Conservation (phyloP, 2,888 invertebrate species). For the Caenorhabditis sinica region DNA sequence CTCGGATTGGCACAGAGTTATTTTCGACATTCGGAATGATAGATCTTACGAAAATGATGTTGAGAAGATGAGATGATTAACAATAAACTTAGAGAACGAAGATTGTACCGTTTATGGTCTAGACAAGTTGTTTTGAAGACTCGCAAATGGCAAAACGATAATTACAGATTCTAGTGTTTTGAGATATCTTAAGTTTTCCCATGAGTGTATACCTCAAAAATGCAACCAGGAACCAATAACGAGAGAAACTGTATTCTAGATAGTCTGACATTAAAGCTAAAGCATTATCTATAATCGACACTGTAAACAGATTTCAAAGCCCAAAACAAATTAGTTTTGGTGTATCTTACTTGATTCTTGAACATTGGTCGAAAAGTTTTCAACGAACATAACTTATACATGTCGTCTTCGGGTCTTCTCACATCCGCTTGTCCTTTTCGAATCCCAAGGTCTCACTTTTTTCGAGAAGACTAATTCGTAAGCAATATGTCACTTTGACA, state of each 20-base stretch:
- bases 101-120: background rate
- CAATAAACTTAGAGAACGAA: background rate
- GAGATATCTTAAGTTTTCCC: conserved; percentile 1
- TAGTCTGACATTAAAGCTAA: too few relatives aligned
- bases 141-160: background rate
- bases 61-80: conserved; percentile 4
- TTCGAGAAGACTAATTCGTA: conserved; percentile 49
- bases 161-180: background rate
- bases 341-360: background rate
- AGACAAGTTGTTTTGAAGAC: background rate
- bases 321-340: too few relatives aligned
- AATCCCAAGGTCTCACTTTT: conserved; percentile 52
- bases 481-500: conserved; percentile 57
- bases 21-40: conserved; percentile 18
- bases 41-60: conserved; percentile 20
- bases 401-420: conserved; percentile 17
- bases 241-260: background rate
- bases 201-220: background rate
- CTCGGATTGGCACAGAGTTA: conserved; percentile 10
- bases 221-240: background rate
- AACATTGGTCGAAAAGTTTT: conserved; percentile 16
- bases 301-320: too few relatives aligned
- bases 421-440: conserved; percentile 32
- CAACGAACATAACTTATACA: conserved; percentile 13
- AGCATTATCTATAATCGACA: too few relatives aligned